phyloP scores from a whole-genome alignment of 2,888 invertebrate species.

The Spialia ferax region DNA sequence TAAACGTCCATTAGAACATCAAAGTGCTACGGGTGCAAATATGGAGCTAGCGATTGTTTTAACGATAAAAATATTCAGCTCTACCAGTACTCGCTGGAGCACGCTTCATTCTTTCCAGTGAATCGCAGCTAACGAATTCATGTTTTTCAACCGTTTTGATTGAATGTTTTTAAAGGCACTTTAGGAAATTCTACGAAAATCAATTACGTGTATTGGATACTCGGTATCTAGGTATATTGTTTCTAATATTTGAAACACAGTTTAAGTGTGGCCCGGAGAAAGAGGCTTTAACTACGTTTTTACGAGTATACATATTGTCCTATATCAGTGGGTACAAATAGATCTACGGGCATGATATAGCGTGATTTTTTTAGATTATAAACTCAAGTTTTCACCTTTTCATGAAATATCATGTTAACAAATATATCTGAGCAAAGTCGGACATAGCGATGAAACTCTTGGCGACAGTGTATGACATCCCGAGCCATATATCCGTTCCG shows the following conservation, averaged over 20 bases:
- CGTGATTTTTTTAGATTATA: no score
- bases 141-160: neutral
- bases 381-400: neutral
- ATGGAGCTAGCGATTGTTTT: neutral
- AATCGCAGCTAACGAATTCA: neutral
- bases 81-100: neutral
- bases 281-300: no score
- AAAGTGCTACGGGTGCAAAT: neutral
- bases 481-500: neutral
- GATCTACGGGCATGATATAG: no score
- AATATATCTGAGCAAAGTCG: no score
- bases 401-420: neutral
- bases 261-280: no score
- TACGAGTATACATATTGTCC: no score
- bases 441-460: neutral
- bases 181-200: neutral
- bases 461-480: neutral
- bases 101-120: neutral
- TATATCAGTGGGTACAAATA: no score
- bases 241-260: no score
- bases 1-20: constrained; percentile 1
- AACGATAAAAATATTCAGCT: constrained; percentile 5
- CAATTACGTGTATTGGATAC: no score
- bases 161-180: neutral
- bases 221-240: no score